A percentile compares a stretch with the other conserved stretches of the same genome.
These are phyloP conservation scores for Trematomus bernacchii DNA, from an alignment of 2,797 vertebrate genomes.

Conservation along the genomic window DNA sequence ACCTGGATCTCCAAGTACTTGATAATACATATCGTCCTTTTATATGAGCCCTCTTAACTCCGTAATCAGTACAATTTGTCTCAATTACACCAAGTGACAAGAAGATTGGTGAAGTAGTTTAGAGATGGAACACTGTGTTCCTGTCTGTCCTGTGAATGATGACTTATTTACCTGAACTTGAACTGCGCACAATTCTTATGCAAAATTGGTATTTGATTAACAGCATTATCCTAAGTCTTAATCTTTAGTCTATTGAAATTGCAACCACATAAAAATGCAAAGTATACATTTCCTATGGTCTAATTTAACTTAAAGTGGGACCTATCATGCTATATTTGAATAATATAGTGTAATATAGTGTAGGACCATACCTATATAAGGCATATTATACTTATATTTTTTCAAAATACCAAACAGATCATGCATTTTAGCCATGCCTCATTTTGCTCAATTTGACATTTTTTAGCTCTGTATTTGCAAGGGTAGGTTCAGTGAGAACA, in stretches of 20 bases:
- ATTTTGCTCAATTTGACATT: too few relatives aligned
- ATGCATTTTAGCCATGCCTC: too few relatives aligned
- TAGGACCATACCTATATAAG: too few relatives aligned
- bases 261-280: not conserved
- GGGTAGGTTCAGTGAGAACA: too few relatives aligned
- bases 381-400: too few relatives aligned
- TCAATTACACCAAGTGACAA: slow-evolving; percentile 36
- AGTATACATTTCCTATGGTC: not conserved
- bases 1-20: not conserved
- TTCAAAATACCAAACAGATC: too few relatives aligned
- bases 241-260: not conserved
- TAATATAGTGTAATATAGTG: too few relatives aligned
- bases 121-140: slow-evolving; percentile 7
- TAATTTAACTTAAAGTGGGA: not conserved
- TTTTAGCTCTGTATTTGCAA: too few relatives aligned
- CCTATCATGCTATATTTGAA: too few relatives aligned
- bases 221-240: not conserved
- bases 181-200: not conserved
- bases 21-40: slow-evolving; percentile 17
- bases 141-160: slow-evolving; percentile 19
- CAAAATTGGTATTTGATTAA: slow-evolving; percentile 1
- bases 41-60: slow-evolving; percentile 32
- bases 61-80: slow-evolving; percentile 39
- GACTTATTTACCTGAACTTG: slow-evolving; percentile 7
- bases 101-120: slow-evolving; percentile 19